Conservation (phyloP, 2,113 vertebrate species). For the Campylomormyrus tamandua region DNA sequence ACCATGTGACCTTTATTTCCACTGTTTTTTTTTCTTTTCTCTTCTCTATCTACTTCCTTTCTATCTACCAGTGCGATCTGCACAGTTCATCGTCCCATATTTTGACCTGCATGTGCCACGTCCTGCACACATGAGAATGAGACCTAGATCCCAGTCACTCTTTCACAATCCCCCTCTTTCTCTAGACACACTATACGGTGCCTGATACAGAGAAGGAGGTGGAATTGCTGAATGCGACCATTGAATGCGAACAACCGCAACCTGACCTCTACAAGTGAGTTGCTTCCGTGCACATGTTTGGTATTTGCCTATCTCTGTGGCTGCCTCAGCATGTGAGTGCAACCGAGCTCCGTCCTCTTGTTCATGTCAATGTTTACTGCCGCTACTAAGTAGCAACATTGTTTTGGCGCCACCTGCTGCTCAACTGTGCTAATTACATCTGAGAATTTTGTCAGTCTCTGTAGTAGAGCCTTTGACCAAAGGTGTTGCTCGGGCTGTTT, state of each 20-base stretch:
- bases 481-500: background rate
- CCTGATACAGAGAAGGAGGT: slow-evolving; percentile 75
- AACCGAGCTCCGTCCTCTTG: background rate
- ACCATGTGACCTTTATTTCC: background rate
- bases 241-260: slow-evolving; percentile 95
- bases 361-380: background rate
- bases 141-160: background rate
- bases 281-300: slow-evolving; percentile 29
- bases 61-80: background rate
- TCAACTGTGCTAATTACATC: background rate
- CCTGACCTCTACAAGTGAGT: slow-evolving; percentile 94
- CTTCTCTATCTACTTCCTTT: background rate
- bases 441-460: background rate
- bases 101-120: background rate
- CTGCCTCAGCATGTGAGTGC: background rate
- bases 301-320: background rate
- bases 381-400: background rate
- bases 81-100: background rate
- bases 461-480: background rate
- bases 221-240: slow-evolving; percentile 72
- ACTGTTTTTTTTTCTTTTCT: background rate
- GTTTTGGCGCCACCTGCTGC: slow-evolving; percentile 15
- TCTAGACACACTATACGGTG: slow-evolving; percentile 85
- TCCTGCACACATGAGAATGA: background rate
- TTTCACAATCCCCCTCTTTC: background rate